Percentiles rank a stretch among this genome's conserved stretches.
phyloP scores from a whole-genome alignment of 2,888 invertebrate species.

The Euzetes globulus region DNA sequence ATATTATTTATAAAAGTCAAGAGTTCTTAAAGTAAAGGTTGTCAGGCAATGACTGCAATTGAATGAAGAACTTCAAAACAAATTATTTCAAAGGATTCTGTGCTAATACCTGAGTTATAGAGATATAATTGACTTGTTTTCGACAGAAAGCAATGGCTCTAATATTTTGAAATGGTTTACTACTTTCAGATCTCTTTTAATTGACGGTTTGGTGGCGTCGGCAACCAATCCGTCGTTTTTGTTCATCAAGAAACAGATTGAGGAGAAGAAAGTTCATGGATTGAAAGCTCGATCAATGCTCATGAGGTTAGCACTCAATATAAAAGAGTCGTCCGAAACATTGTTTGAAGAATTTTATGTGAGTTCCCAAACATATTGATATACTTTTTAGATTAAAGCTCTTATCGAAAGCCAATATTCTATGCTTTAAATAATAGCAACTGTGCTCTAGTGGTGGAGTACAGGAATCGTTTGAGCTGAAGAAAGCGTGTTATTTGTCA shows the following conservation, averaged over 20 bases:
- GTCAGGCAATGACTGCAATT: no score
- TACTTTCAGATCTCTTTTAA: neutral
- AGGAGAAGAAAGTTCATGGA: neutral
- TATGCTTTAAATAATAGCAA: neutral
- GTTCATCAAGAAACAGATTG: neutral
- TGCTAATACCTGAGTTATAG: no score
- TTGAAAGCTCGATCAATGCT: neutral
- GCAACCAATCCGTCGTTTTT: constrained; percentile 9
- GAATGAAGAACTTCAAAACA: no score
- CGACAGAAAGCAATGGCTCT: no score
- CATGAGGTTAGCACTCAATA: constrained; percentile 2
- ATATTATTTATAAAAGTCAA: no score
- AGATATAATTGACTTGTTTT: no score
- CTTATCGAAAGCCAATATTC: neutral
- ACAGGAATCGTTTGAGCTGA: neutral
- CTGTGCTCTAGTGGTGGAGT: constrained; percentile 13
- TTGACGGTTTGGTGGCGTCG: constrained; percentile 5
- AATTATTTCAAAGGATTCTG: no score
- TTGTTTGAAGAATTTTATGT: constrained; percentile 9
- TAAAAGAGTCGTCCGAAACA: constrained; percentile 15
- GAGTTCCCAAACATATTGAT: neutral
- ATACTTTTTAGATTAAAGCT: neutral
- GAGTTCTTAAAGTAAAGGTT: no score
- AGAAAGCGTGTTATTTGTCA: constrained; percentile 15
- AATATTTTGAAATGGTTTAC: neutral